phyloP scores from a whole-genome alignment of 2,113 vertebrate genomes.

The Petromus typicus region DNA sequence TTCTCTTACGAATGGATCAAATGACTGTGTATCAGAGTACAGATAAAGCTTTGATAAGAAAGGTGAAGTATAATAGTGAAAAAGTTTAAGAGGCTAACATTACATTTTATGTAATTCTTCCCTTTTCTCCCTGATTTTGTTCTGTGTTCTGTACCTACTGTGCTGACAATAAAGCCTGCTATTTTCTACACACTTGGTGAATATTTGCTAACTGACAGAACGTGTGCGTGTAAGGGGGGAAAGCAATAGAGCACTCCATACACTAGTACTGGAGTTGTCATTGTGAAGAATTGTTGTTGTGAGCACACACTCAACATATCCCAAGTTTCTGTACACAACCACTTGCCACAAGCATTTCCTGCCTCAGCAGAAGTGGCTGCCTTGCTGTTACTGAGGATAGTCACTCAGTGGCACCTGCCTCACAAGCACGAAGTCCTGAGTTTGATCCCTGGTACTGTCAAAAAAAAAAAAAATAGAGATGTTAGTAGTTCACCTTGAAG shows the following conservation, averaged over 20 bases:
- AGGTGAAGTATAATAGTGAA: background rate
- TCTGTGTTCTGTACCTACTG: background rate
- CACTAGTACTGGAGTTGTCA: background rate
- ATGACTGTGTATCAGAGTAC: background rate
- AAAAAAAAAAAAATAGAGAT: background rate
- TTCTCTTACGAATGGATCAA: background rate
- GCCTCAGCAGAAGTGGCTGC: background rate
- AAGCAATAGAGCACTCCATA: background rate
- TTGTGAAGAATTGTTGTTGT: background rate
- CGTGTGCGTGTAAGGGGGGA: background rate
- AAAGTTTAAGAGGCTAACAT: background rate
- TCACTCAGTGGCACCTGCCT: background rate
- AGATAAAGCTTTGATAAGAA: background rate
- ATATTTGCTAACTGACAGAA: constrained; percentile 6
- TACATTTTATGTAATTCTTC: background rate
- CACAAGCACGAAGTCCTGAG: too few relatives aligned
- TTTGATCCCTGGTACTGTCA: too few relatives aligned
- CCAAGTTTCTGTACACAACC: background rate
- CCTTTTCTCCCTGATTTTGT: background rate
- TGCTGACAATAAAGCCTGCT: background rate
- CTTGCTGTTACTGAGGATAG: background rate
- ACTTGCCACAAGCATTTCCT: background rate
- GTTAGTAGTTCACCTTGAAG: background rate
- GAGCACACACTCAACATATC: background rate
- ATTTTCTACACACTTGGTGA: background rate